Conservation (phyloP, 2,888 invertebrate species). For the Hirudinaria manillensis region DNA sequence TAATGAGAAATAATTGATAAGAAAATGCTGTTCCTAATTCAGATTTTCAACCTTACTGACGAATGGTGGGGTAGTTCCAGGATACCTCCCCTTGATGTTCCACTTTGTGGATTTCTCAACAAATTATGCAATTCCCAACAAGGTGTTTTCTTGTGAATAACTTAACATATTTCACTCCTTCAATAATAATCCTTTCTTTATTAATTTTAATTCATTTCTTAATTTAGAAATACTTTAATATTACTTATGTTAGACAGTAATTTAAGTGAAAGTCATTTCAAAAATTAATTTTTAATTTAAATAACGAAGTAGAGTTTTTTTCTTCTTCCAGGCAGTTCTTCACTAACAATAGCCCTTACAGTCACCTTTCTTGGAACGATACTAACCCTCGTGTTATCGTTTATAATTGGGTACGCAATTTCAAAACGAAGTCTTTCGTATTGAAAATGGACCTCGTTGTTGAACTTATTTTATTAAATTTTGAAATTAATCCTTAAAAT, state of each 20-base stretch:
- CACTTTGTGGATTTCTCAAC: conserved; percentile 2
- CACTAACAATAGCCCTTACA: not conserved
- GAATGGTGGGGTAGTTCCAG: conserved; percentile 21
- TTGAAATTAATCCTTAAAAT: not conserved
- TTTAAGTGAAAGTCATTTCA: no score
- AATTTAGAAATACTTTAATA: not conserved
- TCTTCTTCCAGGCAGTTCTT: not conserved
- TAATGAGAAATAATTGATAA: no score
- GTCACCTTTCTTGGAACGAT: conserved; percentile 2
- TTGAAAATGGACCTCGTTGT: no score
- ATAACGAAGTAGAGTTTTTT: not conserved
- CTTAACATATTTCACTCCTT: not conserved
- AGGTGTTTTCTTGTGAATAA: not conserved
- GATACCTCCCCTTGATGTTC: not conserved
- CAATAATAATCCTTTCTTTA: not conserved
- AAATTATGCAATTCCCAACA: not conserved
- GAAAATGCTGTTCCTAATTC: not conserved
- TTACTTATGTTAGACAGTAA: no score
- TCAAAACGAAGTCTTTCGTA: no score
- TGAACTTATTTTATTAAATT: not conserved
- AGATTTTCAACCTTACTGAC: not conserved
- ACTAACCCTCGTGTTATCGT: not conserved
- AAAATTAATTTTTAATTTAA: no score
- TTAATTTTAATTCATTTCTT: not conserved
- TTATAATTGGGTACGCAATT: not conserved